Evolutionary conservation across 2,797 vertebrate genomes (phyloP), one percentile per base, ranked within the genome.

Genomic region (Chloroceryle inda): DNA sequence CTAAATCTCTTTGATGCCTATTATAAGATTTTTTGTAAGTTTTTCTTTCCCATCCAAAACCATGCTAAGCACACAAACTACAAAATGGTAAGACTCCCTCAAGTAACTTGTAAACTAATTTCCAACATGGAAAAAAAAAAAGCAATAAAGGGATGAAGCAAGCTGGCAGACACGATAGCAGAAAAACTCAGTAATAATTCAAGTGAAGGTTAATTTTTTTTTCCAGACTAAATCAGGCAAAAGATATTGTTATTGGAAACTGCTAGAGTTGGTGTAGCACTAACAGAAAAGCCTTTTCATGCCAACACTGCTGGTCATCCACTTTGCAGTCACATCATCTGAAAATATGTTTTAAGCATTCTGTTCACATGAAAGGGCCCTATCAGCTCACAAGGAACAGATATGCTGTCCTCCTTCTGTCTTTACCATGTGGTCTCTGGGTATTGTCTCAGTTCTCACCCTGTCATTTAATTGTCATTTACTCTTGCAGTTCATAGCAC

Each of bases 61-160:
- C 12, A 58, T 26, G 27, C 37, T 61, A 89, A 87, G 40, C 53
- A 73, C 1, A 2, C 23, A 68, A 40, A 74, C 14, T 61, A 61
- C 14, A 69, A 91, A 78, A 82, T 16, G 12, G 44, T 38, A 94
- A 72, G 47, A 77, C 38, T 85, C 71, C 55, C 47, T 73, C 24
- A 85, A 82, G 74, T 69, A 85, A 88, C 47, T 88, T 67, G 16
- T 45, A 80, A 95, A 88, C 33, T 83, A 63, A 92, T 83, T 96
- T 91, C 49, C 31, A 45, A 62, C 13, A 64, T 16, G 13, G 87
- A 90, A 38, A 88, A 27, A 89, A 88, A 47, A 49, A 61, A 77
- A 13, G 13, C 18, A 81, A 78, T 81, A 74, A 91, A 79, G 27
- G 19, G 13, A 77, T 63, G 33, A 71, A 76, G 31, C 11, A 91